Conservation (phyloP, 2,113 vertebrate genomes). For the Rhombomys opimus region DNA sequence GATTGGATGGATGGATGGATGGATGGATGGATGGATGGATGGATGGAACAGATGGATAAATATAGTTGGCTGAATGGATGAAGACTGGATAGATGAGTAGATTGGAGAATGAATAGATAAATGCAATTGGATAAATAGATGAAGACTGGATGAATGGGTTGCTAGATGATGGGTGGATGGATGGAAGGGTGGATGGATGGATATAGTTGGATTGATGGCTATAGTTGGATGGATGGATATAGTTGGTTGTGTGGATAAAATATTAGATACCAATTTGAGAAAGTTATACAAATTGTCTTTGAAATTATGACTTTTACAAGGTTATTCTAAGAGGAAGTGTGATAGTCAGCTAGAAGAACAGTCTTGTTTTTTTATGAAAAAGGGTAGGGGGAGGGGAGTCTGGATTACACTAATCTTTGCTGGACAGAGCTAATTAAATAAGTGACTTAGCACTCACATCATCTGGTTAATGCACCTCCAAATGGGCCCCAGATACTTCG, state of each 20-base stretch:
- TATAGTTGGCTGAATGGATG: too few species aligned
- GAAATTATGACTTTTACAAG: not conserved
- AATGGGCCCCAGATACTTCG: slow-evolving; percentile 42
- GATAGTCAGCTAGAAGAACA: not conserved
- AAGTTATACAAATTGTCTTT: not conserved
- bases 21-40: not conserved
- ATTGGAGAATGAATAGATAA: not conserved
- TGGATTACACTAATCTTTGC: slow-evolving; percentile 52
- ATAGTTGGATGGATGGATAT: not conserved
- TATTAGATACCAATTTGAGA: not conserved
- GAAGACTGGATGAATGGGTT: too few species aligned
- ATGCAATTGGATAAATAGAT: too few species aligned
- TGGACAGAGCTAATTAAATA: slow-evolving; percentile 58
- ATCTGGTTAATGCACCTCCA: slow-evolving; percentile 69
- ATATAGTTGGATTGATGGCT: too few species aligned
- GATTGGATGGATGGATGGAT: not conserved
- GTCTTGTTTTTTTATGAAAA: not conserved
- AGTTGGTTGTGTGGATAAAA: too few species aligned
- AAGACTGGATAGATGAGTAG: not conserved
- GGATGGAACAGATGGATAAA: not conserved
- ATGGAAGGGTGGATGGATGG: not conserved
- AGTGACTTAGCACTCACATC: slow-evolving; percentile 45
- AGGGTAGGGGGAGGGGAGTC: rapidly evolving
- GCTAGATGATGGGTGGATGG: not conserved
- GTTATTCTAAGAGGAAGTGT: not conserved